Evolutionary conservation across 2,797 vertebrate genomes (phyloP).

Genomic region (Gallinago stenura): DNA sequence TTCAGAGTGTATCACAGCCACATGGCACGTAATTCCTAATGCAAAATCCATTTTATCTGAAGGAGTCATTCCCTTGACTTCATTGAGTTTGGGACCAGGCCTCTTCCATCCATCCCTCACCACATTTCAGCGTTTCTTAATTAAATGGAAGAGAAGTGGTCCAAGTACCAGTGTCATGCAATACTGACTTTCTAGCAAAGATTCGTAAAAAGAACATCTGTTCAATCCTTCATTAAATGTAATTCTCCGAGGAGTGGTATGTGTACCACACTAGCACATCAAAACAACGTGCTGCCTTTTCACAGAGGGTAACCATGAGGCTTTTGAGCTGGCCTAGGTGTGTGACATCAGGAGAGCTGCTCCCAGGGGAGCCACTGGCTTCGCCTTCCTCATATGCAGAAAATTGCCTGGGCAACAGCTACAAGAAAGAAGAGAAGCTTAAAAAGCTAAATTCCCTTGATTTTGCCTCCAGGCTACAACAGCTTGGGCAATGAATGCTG

Average conservation of each 20-base stretch:
- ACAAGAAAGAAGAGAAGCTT: not conserved
- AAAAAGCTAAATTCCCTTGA: not conserved
- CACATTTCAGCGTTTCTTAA: not conserved
- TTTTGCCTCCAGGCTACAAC: not conserved
- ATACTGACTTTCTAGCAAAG: not conserved
- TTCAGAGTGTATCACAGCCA: not conserved
- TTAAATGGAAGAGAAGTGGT: not conserved
- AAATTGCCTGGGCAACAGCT: not conserved
- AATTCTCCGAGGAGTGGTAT: not conserved
- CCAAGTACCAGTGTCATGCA: not conserved
- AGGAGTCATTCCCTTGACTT: not conserved
- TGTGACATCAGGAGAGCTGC: not conserved
- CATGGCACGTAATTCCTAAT: not conserved
- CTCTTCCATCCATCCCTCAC: not conserved
- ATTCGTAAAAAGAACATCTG: not conserved
- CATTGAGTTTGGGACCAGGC: rapidly evolving
- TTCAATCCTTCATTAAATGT: not conserved
- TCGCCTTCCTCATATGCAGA: not conserved
- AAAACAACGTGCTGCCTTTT: not conserved
- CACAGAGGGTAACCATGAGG: not conserved
- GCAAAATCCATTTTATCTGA: not conserved
- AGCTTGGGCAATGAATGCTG: not conserved
- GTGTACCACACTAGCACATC: not conserved
- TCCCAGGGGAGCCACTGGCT: not conserved
- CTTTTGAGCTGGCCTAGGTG: not conserved